Conservation (phyloP, 1,140 invertebrate species). For the Thaumetopoea pityocampa region DNA sequence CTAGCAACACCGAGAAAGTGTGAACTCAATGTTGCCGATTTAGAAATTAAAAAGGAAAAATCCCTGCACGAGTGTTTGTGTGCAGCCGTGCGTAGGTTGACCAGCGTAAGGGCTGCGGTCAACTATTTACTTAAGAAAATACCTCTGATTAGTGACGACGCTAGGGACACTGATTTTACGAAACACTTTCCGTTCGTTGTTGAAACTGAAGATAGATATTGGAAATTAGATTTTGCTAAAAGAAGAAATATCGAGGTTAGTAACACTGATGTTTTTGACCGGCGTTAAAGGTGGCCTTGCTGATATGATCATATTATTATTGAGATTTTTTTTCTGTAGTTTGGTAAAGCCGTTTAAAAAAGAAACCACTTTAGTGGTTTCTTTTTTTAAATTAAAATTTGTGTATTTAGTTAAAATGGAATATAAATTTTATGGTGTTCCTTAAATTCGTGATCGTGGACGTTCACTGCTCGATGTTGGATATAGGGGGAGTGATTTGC, state of each 20-base stretch:
- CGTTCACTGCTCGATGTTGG: too few species aligned
- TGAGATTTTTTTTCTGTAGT: too few species aligned
- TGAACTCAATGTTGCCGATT: constrained; percentile 8
- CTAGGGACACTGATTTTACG: constrained; percentile 35
- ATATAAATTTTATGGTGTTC: too few species aligned
- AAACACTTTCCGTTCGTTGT: constrained; percentile 62
- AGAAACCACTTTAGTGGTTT: too few species aligned
- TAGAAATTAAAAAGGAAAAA: constrained; percentile 23
- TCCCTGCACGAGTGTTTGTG: constrained; percentile 32
- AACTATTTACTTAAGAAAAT: constrained; percentile 56
- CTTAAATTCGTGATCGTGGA: too few species aligned
- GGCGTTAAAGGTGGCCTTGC: too few species aligned
- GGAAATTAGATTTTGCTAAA: constrained; percentile 62
- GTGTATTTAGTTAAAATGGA: too few species aligned
- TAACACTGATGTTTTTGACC: background rate
- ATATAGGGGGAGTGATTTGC: too few species aligned
- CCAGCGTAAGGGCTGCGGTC: constrained; percentile 39
- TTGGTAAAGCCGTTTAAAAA: too few species aligned
- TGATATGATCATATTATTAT: too few species aligned
- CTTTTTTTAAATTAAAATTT: too few species aligned
- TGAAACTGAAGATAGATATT: constrained; percentile 52
- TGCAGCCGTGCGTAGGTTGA: constrained; percentile 26
- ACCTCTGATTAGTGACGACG: constrained; percentile 46
- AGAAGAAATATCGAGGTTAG: constrained; percentile 69
- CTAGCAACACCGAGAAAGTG: constrained; percentile 8